phyloP scores from a whole-genome alignment of 2,113 vertebrate species.

The Elanus axillaris region DNA sequence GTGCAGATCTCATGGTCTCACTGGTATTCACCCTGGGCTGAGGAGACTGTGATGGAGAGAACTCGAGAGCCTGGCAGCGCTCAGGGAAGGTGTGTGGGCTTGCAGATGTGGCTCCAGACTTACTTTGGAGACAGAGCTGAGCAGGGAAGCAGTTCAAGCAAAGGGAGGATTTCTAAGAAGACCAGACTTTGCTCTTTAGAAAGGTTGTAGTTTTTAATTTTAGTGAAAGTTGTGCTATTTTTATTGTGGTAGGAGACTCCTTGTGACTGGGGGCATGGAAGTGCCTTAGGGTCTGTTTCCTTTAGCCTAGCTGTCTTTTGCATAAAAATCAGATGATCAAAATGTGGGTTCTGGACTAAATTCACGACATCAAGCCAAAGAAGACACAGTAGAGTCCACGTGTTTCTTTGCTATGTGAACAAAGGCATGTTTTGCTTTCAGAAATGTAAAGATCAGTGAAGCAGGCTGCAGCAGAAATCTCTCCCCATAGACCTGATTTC shows the following conservation, averaged over 20 bases:
- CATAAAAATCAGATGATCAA: neutral
- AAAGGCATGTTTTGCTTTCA: neutral
- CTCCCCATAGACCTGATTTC: neutral
- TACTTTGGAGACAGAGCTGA: neutral
- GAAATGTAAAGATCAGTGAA: neutral
- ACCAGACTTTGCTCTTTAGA: neutral
- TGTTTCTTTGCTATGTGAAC: neutral
- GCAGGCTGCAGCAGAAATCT: neutral
- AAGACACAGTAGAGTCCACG: neutral
- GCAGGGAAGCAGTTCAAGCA: neutral
- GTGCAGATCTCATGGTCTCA: neutral
- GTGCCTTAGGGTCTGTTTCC: neutral
- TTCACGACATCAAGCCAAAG: neutral
- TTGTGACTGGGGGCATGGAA: neutral
- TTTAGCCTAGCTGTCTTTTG: neutral
- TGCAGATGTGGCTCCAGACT: neutral
- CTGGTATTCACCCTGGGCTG: neutral
- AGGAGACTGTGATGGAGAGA: neutral
- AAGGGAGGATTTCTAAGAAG: neutral
- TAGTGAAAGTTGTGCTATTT: neutral
- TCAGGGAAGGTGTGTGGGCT: neutral
- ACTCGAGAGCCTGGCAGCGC: neutral
- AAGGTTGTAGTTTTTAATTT: neutral
- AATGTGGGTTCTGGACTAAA: neutral
- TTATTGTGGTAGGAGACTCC: neutral